A percentile compares a stretch with the other conserved stretches of the same genome.
Evolutionary conservation across 1,140 invertebrate genomes (phyloP).

Genomic region (Drosophila tsacasi): DNA sequence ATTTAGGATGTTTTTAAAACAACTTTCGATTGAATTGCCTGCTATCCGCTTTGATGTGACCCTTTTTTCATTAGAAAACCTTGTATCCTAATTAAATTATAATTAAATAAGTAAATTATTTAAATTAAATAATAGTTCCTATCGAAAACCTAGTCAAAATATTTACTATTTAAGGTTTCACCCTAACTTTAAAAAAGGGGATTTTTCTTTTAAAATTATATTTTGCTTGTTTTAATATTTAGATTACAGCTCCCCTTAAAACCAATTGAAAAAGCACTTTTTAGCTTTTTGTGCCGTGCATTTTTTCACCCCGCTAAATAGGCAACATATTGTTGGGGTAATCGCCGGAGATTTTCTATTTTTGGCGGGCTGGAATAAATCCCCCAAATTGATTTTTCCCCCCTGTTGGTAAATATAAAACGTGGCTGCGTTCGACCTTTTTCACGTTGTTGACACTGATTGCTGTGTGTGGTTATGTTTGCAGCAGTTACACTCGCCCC

Average conservation of each 20-base stretch:
- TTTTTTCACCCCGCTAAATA: conserved; percentile 42
- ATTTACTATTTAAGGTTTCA: not conserved
- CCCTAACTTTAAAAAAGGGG: not conserved
- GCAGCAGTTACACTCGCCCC: conserved; percentile 11
- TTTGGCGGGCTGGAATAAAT: conserved; percentile 51
- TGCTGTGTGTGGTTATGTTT: conserved; percentile 27
- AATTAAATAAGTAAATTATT: not conserved
- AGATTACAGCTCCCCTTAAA: not conserved
- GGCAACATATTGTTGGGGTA: conserved; percentile 69
- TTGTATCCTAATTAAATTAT: not conserved
- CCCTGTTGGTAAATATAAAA: conserved; percentile 47
- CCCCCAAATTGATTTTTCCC: conserved; percentile 40
- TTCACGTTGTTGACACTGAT: conserved; percentile 48
- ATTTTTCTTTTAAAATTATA: not conserved
- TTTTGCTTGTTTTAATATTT: not conserved
- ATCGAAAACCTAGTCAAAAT: not conserved
- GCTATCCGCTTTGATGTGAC: not conserved
- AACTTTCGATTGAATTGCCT: not conserved
- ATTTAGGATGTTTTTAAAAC: too few relatives aligned
- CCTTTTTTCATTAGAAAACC: not conserved
- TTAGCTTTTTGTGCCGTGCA: conserved; percentile 1
- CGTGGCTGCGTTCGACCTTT: conserved; percentile 36
- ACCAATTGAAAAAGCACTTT: not conserved
- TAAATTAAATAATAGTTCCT: not conserved
- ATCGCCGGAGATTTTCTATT: conserved; percentile 61